Base-by-base conservation (phyloP, 2,888 invertebrate species). In the Aporophyla nigra region DNA sequence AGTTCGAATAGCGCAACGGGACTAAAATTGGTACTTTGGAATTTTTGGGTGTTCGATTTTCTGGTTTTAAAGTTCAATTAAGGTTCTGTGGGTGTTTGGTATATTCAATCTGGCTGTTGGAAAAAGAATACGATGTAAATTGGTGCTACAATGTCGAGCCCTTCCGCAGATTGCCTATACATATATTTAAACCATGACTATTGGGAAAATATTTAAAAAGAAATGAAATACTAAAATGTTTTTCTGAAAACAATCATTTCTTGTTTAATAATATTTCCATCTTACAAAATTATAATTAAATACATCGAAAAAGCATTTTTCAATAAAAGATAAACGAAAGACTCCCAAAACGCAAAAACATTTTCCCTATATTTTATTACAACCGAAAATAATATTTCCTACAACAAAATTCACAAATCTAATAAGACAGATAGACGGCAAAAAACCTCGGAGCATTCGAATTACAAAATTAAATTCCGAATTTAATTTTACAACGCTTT, bases 381-480 rank as follows among this genome's bases (percentile, higher is more conserved):
- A 75, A 62, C 40, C 33, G 72, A 74, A 83, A 75, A 86, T 67
- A 74, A 78, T 78, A 74, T 78, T 78, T 87, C 76, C 76, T 68
- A 65, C 53, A 74, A 53, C 67, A 73, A 79, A 86, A 76, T 75
- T 79, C 71, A 0, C 27, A 80, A 86, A 87, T 80, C 71, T 76
- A 82, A 80, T 84, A 84, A 67, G 62, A 74, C 77, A 72, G 78
- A 84, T 80, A 68, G 71, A 67, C 78, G 82, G 82, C 72, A 80
- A 78, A 88, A 87, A 83, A 77, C 87, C 79, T 75, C 74, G 56
- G 66, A 85, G 92, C 92, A 93, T 94, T 92, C 90, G 91, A 93
- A 94, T 93, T 90, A 90, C 91, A 87, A 92, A 94, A 94, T 94
- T 94, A 93, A 93, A 94, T 93, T 93, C 89, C 90, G 86, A 93